Evolutionary conservation across 23 tunicate genomes (phyloP).

Genomic region (Oikopleura dioica): DNA sequence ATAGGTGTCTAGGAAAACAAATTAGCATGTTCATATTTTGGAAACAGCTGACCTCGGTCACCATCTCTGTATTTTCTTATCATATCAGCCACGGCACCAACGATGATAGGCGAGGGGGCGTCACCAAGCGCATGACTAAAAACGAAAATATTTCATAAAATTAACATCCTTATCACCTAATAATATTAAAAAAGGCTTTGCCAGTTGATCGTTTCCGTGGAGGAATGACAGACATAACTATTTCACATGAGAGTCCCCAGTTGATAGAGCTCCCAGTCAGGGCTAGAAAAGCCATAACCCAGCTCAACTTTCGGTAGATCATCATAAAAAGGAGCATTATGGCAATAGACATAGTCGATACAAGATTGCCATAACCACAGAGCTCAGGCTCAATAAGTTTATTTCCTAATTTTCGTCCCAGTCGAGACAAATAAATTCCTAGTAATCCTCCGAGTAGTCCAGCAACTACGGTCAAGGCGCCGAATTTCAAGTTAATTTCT

Average conservation of each 20-base stretch:
- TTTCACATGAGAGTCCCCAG: not conserved
- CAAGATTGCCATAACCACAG: not conserved
- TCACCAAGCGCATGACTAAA: not conserved
- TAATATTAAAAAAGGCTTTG: not conserved
- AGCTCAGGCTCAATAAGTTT: not conserved
- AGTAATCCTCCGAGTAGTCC: not conserved
- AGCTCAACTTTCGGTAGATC: not conserved
- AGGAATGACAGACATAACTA: not conserved
- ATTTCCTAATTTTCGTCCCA: not conserved
- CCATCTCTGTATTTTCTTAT: not conserved
- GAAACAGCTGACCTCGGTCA: not conserved
- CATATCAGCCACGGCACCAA: not conserved
- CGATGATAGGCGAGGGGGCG: not conserved
- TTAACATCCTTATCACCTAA: no score
- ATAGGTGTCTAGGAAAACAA: no score
- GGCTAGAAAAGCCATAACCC: not conserved
- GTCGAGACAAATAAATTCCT: not conserved
- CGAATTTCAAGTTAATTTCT: not conserved
- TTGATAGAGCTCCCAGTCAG: not conserved
- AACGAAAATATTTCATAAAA: no score
- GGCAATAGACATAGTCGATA: not conserved
- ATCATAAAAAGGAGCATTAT: not conserved
- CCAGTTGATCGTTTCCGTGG: not conserved
- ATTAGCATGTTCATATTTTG: no score
- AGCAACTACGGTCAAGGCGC: not conserved